Conservation (phyloP, 2,113 vertebrate species). For the Hippocampus mohnikei region DNA sequence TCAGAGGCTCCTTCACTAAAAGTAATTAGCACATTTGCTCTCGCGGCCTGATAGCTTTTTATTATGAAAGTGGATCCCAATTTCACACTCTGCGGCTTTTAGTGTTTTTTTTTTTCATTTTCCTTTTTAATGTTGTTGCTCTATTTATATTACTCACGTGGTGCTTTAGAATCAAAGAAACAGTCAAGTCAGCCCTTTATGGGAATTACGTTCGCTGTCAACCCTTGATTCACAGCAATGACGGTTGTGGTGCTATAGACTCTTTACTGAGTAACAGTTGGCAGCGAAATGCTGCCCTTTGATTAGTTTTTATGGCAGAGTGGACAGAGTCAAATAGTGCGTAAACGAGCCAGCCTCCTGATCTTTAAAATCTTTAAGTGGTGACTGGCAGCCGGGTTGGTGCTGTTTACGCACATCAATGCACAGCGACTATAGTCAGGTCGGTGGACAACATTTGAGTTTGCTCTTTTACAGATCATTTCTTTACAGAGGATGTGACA, state of each 20-base stretch:
- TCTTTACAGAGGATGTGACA: neutral
- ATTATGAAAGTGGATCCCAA: neutral
- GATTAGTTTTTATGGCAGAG: neutral
- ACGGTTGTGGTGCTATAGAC: neutral
- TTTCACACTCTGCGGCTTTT: constrained; percentile 11
- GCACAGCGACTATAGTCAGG: constrained; percentile 24
- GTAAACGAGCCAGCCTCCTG: neutral
- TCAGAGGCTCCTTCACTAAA: constrained; percentile 33
- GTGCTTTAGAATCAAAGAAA: neutral
- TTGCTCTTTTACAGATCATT: neutral
- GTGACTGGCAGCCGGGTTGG: constrained; percentile 17
- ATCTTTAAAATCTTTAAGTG: constrained; percentile 16
- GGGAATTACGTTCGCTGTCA: neutral
- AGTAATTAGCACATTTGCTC: constrained; percentile 23
- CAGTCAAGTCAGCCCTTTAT: neutral
- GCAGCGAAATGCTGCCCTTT: neutral
- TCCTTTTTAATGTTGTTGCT: neutral
- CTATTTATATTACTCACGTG: neutral
- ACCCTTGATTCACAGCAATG: no score
- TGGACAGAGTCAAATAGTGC: neutral
- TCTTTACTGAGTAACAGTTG: neutral
- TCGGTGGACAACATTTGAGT: neutral
- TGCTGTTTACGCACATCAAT: constrained; percentile 43
- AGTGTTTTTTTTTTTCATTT: neutral
- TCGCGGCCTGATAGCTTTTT: constrained; percentile 10